Conservation (phyloP, 2,113 vertebrate species). For the Alligator mississippiensis region DNA sequence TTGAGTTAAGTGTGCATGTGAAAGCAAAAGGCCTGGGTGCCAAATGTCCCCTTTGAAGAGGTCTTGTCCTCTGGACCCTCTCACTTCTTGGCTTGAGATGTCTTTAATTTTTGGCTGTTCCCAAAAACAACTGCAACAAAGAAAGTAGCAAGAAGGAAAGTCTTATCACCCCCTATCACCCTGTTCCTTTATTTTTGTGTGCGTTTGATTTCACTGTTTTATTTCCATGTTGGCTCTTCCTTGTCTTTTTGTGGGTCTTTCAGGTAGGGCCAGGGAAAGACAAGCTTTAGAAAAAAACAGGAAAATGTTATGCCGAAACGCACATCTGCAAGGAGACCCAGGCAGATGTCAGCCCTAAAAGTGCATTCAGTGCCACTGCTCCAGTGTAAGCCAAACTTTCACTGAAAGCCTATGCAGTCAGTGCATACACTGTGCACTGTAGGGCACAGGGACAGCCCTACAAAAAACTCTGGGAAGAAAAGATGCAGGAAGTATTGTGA, state of each 20-base stretch:
- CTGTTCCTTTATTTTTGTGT: background rate
- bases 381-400: too few relatives aligned
- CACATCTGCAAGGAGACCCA: background rate
- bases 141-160: background rate
- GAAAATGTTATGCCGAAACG: background rate
- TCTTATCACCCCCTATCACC: background rate
- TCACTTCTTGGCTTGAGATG: too few relatives aligned
- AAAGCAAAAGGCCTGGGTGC: background rate
- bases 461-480: background rate
- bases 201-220: background rate
- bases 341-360: background rate
- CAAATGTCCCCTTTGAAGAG: too few relatives aligned
- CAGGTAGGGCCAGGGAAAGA: too few relatives aligned
- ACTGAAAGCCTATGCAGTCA: too few relatives aligned
- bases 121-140: too few relatives aligned
- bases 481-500: too few relatives aligned
- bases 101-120: too few relatives aligned
- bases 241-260: background rate
- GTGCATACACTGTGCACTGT: too few relatives aligned
- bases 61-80: background rate
- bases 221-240: background rate
- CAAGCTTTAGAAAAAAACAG: background rate
- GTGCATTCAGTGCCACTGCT: background rate
- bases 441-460: background rate
- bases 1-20: fast-evolving